These are phyloP conservation scores for Microhierax caerulescens DNA, from an alignment of 2,797 vertebrate species.

Conservation along the genomic window DNA sequence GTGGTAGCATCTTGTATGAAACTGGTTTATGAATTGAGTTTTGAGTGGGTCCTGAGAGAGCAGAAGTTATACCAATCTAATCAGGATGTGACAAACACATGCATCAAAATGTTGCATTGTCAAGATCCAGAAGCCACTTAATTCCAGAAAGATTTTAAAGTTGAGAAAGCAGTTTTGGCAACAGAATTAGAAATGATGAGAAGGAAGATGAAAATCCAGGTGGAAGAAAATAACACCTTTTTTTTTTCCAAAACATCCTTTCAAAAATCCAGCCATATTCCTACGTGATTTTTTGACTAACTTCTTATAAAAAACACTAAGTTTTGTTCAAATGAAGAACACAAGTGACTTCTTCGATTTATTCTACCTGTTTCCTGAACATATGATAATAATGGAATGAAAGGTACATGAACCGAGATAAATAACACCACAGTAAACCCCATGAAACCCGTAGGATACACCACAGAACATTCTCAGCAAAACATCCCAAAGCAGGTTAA, in stretches of 20 bases:
- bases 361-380: neutral
- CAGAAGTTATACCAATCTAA: conserved; percentile 60
- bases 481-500: neutral
- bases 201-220: neutral
- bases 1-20: conserved; percentile 61
- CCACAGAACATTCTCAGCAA: neutral
- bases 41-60: conserved; percentile 54
- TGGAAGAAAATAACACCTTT: neutral
- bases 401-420: neutral
- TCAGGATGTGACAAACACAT: conserved; percentile 64
- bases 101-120: conserved; percentile 62
- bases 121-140: conserved; percentile 57
- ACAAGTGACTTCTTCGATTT: neutral
- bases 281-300: neutral
- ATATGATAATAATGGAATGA: neutral
- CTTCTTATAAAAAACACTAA: neutral
- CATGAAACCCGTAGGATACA: neutral
- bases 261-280: neutral
- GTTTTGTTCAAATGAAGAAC: neutral
- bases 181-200: neutral
- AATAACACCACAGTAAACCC: conserved; percentile 20
- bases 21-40: conserved; percentile 65
- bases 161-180: conserved; percentile 4
- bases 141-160: conserved; percentile 58
- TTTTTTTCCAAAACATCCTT: neutral